These are phyloP conservation scores for Phortica okadai DNA, from an alignment of 2,888 invertebrate genomes.

Conservation along the genomic window DNA sequence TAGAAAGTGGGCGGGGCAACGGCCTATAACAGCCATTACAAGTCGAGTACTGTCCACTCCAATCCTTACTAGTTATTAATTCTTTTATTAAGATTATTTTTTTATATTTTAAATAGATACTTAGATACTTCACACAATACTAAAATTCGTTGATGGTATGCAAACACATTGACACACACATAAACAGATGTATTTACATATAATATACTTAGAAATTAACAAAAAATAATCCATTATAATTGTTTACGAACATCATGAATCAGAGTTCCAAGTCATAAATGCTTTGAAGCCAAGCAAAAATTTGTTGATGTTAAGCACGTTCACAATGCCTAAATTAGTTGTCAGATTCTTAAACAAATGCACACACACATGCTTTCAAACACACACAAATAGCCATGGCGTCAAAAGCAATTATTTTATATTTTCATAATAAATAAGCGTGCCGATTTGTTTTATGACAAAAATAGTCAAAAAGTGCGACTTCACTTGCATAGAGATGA, in stretches of 20 bases:
- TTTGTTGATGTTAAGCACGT: conserved; percentile 14
- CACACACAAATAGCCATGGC: background rate
- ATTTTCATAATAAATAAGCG: conserved; percentile 53
- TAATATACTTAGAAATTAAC: background rate
- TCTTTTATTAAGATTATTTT: too few relatives aligned
- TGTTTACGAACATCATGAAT: conserved; percentile 25
- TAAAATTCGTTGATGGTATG: too few relatives aligned
- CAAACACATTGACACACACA: background rate
- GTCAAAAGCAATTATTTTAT: conserved; percentile 16
- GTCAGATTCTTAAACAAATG: background rate
- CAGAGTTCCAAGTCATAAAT: conserved; percentile 5
- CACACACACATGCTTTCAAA: background rate
- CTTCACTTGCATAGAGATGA: conserved; percentile 19
- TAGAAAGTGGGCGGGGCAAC: too few relatives aligned
- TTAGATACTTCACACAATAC: too few relatives aligned
- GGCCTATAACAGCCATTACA: too few relatives aligned
- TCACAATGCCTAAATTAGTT: conserved; percentile 22
- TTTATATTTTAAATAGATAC: background rate
- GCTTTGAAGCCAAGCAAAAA: background rate
- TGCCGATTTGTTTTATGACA: conserved; percentile 53
- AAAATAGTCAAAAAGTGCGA: conserved; percentile 43
- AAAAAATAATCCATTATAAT: conserved; percentile 25
- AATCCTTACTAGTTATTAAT: too few relatives aligned
- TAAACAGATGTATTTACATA: background rate
- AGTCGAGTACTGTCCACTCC: too few relatives aligned